Conservation (phyloP, 2,797 vertebrate species). For the Siniperca scherzeri region DNA sequence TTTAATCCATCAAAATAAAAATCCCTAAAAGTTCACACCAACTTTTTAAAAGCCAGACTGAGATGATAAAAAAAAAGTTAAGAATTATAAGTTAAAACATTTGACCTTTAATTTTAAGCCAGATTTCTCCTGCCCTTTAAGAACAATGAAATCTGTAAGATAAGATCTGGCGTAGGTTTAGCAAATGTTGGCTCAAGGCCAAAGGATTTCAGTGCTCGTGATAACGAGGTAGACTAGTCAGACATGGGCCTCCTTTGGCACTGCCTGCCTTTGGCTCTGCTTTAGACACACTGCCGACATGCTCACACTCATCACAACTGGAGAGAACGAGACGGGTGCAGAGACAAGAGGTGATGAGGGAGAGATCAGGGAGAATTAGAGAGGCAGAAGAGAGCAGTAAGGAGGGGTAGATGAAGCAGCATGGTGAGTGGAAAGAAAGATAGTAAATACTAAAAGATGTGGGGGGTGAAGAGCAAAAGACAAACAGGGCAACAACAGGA, state of each 20-base stretch:
- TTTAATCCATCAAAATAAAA: conserved; percentile 21
- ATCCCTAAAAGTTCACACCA: conserved; percentile 5
- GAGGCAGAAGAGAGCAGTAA: conserved; percentile 6
- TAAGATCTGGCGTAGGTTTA: conserved; percentile 25
- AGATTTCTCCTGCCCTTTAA: conserved; percentile 39
- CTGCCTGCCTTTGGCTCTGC: conserved; percentile 51
- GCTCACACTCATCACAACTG: conserved; percentile 56
- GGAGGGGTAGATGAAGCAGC: conserved; percentile 12
- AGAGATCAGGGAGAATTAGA: conserved; percentile 46
- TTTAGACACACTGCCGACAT: conserved; percentile 54
- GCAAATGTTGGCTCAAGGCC: conserved; percentile 36
- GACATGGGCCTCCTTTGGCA: conserved; percentile 56
- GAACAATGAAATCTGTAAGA: conserved; percentile 34
- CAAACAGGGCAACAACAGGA: not conserved
- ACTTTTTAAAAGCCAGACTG: conserved; percentile 27
- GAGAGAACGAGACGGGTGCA: conserved; percentile 29
- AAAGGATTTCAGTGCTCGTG: conserved; percentile 45
- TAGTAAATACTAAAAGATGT: conserved; percentile 12
- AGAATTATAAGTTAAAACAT: conserved; percentile 3
- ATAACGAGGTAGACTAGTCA: conserved; percentile 41
- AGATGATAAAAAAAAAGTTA: conserved; percentile 10
- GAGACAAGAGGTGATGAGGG: conserved; percentile 30
- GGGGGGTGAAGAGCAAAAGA: not conserved
- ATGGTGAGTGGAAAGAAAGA: conserved; percentile 23
- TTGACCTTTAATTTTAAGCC: conserved; percentile 45